These are phyloP conservation scores for Hemichromis elongatus DNA, from an alignment of 2,113 vertebrate genomes.

Conservation along the genomic window DNA sequence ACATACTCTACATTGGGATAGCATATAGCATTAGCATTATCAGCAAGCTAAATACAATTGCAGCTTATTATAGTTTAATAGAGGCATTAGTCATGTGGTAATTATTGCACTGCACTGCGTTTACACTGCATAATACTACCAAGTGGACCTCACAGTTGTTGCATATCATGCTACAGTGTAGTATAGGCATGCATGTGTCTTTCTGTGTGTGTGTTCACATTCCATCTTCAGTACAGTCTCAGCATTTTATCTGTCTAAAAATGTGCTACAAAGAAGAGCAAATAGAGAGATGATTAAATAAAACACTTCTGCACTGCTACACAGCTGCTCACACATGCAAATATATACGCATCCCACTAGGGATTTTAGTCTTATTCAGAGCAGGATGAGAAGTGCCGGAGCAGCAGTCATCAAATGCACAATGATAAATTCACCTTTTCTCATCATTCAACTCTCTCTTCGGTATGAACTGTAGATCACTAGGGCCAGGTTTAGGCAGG, in stretches of 20 bases:
- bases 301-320: background rate
- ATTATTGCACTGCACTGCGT: background rate
- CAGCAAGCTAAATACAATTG: background rate
- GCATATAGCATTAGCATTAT: background rate
- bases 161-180: background rate
- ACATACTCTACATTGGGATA: background rate
- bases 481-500: background rate
- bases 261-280: conserved; percentile 11
- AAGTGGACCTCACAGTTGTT: background rate
- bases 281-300: conserved; percentile 5
- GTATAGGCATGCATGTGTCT: background rate
- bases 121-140: background rate
- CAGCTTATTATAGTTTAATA: background rate
- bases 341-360: background rate
- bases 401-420: conserved; percentile 26
- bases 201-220: background rate
- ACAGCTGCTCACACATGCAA: conserved; percentile 8
- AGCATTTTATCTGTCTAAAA: conserved; percentile 15
- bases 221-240: background rate
- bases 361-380: conserved; percentile 30
- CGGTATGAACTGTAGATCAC: conserved; percentile 30
- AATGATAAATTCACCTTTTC: conserved; percentile 12
- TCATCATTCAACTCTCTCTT: conserved; percentile 3
- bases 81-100: background rate
- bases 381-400: conserved; percentile 4